Evolutionary conservation across 2,113 vertebrate species (phyloP).

Genomic region (Camarhynchus parvulus): DNA sequence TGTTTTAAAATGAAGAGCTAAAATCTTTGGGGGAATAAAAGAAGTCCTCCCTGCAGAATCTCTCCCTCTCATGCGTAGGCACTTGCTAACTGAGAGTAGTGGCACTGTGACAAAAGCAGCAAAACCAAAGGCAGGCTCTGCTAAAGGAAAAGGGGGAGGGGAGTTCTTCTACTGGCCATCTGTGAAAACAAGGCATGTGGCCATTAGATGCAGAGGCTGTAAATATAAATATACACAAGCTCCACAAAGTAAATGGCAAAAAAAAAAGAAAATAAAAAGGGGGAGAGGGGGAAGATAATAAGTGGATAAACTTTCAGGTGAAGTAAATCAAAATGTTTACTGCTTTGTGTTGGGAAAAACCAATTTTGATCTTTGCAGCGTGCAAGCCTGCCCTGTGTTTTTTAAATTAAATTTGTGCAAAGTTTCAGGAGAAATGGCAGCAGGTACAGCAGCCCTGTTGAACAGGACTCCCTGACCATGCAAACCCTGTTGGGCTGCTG

Average conservation of each 20-base stretch:
- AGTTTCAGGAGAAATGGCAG: constrained; percentile 22
- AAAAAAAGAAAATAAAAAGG: background rate
- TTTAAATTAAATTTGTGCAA: constrained; percentile 53
- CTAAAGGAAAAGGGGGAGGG: constrained; percentile 64
- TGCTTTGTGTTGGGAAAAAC: constrained; percentile 61
- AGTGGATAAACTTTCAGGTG: constrained; percentile 67
- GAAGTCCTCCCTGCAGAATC: constrained; percentile 66
- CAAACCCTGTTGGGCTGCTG: constrained; percentile 36
- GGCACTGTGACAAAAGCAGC: constrained; percentile 80
- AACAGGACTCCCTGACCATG: constrained; percentile 25
- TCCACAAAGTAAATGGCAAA: constrained; percentile 76
- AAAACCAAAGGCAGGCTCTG: constrained; percentile 75
- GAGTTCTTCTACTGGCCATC: constrained; percentile 82
- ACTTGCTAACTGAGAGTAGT: constrained; percentile 78
- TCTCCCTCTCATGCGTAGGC: constrained; percentile 73
- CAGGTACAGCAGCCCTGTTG: background rate
- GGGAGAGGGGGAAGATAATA: background rate
- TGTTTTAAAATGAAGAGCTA: constrained; percentile 55
- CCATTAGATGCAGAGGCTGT: constrained; percentile 83
- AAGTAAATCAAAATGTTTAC: constrained; percentile 77
- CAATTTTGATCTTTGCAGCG: constrained; percentile 60
- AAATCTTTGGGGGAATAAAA: constrained; percentile 43
- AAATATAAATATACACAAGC: constrained; percentile 83
- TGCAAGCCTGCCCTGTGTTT: constrained; percentile 58
- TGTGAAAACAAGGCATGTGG: constrained; percentile 84